phyloP scores from a whole-genome alignment of 2,888 invertebrate species.

The Agrilus cyanescens region DNA sequence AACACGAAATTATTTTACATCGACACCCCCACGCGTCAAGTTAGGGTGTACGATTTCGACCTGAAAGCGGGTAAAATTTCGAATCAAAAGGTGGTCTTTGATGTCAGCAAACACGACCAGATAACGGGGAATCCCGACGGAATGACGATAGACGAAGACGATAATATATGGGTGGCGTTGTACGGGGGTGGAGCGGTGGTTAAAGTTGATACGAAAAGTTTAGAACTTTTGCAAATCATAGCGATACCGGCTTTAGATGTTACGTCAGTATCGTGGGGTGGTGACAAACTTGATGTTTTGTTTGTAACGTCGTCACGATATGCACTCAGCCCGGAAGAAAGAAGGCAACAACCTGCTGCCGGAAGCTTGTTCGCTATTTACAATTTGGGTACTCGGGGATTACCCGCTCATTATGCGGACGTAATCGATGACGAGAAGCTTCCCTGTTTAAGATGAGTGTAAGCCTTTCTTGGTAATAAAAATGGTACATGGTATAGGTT shows the following conservation, averaged over 20 bases:
- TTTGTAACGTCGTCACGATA: conserved; percentile 47
- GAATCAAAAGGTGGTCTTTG: conserved; percentile 22
- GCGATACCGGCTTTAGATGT: conserved; percentile 43
- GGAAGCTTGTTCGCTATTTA: conserved; percentile 33
- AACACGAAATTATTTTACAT: conserved; percentile 65
- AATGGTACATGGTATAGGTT: too few relatives aligned
- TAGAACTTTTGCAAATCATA: conserved; percentile 36
- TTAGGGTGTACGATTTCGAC: conserved; percentile 61
- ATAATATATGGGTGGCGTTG: conserved; percentile 66
- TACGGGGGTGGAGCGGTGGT: conserved; percentile 51
- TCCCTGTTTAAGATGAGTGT: too few relatives aligned
- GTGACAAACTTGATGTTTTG: conserved; percentile 43
- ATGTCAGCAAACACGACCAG: conserved; percentile 14
- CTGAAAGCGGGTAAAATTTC: conserved; percentile 40
- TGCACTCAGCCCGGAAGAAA: conserved; percentile 21
- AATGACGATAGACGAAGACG: conserved; percentile 70
- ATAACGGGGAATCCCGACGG: conserved; percentile 30
- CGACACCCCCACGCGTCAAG: conserved; percentile 53
- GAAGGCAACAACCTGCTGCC: conserved; percentile 33
- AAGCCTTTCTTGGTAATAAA: too few relatives aligned
- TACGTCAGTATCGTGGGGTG: conserved; percentile 55
- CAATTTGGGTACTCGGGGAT: conserved; percentile 26
- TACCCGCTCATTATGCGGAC: conserved; percentile 25
- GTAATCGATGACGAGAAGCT: conserved; percentile 16
- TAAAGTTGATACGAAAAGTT: conserved; percentile 37